Evolutionary conservation across 2,113 vertebrate genomes (phyloP).

Genomic region (Microtus pennsylvanicus): DNA sequence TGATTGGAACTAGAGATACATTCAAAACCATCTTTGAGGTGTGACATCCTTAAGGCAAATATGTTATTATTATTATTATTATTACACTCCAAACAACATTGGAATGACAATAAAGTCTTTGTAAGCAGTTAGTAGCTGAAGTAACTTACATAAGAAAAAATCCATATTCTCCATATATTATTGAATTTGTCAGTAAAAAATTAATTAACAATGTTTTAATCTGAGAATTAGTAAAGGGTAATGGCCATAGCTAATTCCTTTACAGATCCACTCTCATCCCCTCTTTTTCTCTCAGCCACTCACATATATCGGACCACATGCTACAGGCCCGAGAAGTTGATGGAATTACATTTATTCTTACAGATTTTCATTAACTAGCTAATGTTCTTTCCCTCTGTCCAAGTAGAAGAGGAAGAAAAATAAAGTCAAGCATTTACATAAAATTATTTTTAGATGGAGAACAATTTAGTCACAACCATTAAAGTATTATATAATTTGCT

Average conservation of each 20-base stretch:
- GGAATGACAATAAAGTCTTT: not conserved
- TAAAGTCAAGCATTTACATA: not conserved
- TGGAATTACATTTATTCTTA: not conserved
- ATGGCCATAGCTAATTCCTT: not conserved
- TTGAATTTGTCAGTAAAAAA: not conserved
- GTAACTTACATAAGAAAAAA: not conserved
- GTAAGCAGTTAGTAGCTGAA: not conserved
- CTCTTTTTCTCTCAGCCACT: not conserved
- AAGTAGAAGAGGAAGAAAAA: not conserved
- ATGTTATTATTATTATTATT: not conserved
- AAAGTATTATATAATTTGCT: not conserved
- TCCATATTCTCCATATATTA: not conserved
- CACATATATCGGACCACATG: not conserved
- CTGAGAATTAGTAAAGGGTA: not conserved
- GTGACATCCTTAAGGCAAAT: not conserved
- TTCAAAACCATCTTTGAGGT: not conserved
- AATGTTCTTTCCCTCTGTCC: not conserved
- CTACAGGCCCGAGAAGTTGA: not conserved
- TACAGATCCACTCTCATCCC: fast-evolving
- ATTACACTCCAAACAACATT: not conserved
- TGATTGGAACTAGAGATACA: not conserved
- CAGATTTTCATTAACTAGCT: not conserved
- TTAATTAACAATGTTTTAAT: not conserved
- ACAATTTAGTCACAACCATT: not conserved
- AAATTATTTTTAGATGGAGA: not conserved